Evolutionary conservation across 2,113 vertebrate genomes (phyloP), one percentile per base, ranked within the genome.

Genomic region (Mesocricetus auratus): DNA sequence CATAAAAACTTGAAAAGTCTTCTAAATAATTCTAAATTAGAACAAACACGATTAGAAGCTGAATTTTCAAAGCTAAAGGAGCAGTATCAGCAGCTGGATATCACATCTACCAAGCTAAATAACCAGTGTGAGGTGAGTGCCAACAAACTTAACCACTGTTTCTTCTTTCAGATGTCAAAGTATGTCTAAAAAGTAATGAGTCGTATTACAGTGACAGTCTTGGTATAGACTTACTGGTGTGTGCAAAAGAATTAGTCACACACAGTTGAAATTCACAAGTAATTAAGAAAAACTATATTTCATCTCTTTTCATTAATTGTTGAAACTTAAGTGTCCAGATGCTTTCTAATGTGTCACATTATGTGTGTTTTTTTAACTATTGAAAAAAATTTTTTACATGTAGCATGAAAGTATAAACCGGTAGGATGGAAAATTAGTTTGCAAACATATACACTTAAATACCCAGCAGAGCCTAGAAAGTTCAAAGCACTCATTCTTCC

Each of bases 1-100:
- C 99, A 99, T 97, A 99, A 99, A 98, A 99, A 98, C 93, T 88
- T 99, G 85, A 99, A 99, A 99, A 99, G 98, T 21, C 98, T 99
- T 91, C 39, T 99, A 96, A 99, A 99, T 97, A 98, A 97, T 82
- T 99, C 99, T 83, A 99, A 99, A 97, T 98, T 99, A 95, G 99
- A 99, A 53, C 99, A 99, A 98, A 99, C 99, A 85, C 98, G 99
- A 62, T 98, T 99, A 97, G 99, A 99, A 98, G 99, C 99, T 0
- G 99, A 99, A 78, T 99, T 99, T 98, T 99, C 99, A 85, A 99
- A 99, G 96, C 98, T 99, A 50, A 99, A 98, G 94, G 99, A 99
- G 82, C 99, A 99, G 74, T 99, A 99, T 97, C 99, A 99, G 95
- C 99, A 99, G 93, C 98, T 99, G 97, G 99, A 99, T 98, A 99